phyloP scores from a whole-genome alignment of 2,888 invertebrate species.

The Thereva nobilitata region DNA sequence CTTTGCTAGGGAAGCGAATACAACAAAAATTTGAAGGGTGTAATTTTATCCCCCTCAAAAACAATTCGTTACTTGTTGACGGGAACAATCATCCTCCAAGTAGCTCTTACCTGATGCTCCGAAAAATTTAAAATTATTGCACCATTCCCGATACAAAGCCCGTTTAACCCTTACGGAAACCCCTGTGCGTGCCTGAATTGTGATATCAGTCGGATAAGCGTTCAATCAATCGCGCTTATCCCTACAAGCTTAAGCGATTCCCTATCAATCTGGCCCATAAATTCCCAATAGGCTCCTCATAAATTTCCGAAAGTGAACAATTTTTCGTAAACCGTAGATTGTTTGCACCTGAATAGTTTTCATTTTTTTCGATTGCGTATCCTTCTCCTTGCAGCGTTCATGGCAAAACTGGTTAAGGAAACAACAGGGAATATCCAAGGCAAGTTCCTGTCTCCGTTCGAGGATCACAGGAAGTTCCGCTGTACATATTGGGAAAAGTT shows the following conservation, averaged over 20 bases:
- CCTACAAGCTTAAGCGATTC: constrained; percentile 23
- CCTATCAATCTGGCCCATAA: constrained; percentile 19
- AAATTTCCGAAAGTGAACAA: constrained; percentile 30
- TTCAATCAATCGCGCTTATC: constrained; percentile 30
- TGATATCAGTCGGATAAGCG: constrained; percentile 21
- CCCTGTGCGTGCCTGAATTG: constrained; percentile 22
- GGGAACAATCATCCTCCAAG: no score
- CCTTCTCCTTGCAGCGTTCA: constrained; percentile 11
- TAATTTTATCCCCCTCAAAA: no score
- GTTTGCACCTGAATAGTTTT: constrained; percentile 31
- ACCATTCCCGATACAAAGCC: no score
- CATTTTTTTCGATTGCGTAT: constrained; percentile 18
- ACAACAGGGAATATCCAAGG: constrained; percentile 8
- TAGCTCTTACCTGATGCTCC: no score
- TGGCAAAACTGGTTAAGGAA: neutral
- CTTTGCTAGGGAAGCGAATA: no score
- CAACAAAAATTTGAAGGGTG: no score
- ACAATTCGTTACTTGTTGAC: no score
- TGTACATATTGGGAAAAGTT: no score
- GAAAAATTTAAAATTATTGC: no score
- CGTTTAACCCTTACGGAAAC: neutral
- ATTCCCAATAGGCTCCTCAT: constrained; percentile 24
- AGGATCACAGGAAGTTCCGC: no score
- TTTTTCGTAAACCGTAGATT: constrained; percentile 23
- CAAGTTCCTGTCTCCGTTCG: constrained; percentile 1